These are phyloP conservation scores for Aphodius sticticus DNA, from an alignment of 2,888 invertebrate species.

Conservation along the genomic window DNA sequence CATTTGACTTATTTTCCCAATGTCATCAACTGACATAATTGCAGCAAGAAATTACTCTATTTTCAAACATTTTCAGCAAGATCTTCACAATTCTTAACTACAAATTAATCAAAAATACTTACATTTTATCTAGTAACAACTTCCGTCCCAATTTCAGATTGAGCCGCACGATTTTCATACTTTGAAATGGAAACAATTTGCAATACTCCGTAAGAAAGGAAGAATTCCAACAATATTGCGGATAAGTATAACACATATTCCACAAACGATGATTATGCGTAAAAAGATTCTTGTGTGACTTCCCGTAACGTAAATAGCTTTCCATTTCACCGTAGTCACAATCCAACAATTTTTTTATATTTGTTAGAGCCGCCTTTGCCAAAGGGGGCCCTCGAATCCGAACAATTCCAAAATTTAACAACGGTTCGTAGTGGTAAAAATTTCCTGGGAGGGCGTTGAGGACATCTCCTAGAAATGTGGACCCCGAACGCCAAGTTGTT, in stretches of 20 bases:
- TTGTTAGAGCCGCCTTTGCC: constrained; percentile 71
- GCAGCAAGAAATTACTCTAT: no score
- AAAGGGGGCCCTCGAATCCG: constrained; percentile 80
- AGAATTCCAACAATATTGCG: constrained; percentile 72
- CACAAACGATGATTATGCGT: constrained; percentile 86
- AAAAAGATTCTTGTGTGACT: constrained; percentile 79
- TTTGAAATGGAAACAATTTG: constrained; percentile 86
- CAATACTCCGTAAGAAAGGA: constrained; percentile 81
- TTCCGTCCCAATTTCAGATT: constrained; percentile 76
- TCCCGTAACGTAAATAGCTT: constrained; percentile 81
- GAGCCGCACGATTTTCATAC: constrained; percentile 86
- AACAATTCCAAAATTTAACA: constrained; percentile 82
- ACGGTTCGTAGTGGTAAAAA: constrained; percentile 90
- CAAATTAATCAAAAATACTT: constrained; percentile 54
- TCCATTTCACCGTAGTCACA: constrained; percentile 80
- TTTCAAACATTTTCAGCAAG: no score
- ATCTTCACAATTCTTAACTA: no score
- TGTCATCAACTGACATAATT: no score
- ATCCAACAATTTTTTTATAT: constrained; percentile 75
- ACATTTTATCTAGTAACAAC: constrained; percentile 76
- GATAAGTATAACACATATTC: constrained; percentile 77
- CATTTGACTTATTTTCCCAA: no score
- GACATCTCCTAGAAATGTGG: constrained; percentile 88
- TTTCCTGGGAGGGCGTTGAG: constrained; percentile 85
- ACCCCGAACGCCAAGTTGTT: constrained; percentile 92